A percentile compares a stretch with the other conserved stretches of the same genome.
These are phyloP conservation scores for Heliconius hewitsoni DNA, from an alignment of 1,140 invertebrate genomes.

Conservation along the genomic window DNA sequence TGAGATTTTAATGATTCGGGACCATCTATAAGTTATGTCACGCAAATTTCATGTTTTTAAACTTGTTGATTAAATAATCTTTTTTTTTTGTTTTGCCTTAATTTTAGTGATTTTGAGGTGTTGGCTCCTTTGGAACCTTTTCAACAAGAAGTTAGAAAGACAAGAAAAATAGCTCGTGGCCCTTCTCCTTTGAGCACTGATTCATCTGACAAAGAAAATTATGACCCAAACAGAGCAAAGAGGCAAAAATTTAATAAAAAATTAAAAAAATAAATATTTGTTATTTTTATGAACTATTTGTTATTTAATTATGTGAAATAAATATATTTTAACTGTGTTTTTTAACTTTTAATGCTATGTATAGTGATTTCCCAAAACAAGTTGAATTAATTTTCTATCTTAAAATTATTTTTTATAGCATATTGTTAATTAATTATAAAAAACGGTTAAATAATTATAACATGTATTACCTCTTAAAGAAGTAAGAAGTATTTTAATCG, in stretches of 20 bases:
- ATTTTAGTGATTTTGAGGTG: slow-evolving; percentile 56
- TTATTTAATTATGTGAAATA: not conserved
- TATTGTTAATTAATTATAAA: too few relatives aligned
- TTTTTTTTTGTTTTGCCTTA: slow-evolving; percentile 14
- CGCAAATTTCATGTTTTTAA: too few relatives aligned
- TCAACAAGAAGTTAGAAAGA: slow-evolving; percentile 44
- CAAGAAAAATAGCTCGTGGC: slow-evolving; percentile 41
- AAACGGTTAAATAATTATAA: too few relatives aligned
- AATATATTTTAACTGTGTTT: not conserved
- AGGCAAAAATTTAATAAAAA: slow-evolving; percentile 52
- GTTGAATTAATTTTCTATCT: too few relatives aligned
- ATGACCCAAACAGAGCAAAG: slow-evolving; percentile 66
- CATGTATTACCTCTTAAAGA: too few relatives aligned
- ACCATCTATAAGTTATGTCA: too few relatives aligned
- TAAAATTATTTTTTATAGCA: too few relatives aligned
- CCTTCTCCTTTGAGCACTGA: slow-evolving; percentile 61
- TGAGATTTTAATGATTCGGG: too few relatives aligned
- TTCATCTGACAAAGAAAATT: slow-evolving; percentile 76
- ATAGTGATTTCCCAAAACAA: not conserved
- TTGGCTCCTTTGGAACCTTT: slow-evolving; percentile 46
- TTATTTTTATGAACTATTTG: not conserved
- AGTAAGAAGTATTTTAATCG: too few relatives aligned
- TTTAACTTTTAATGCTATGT: not conserved
- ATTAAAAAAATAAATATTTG: slow-evolving; percentile 46
- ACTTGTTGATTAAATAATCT: too few relatives aligned